A percentile compares a stretch with the other conserved stretches of the same genome.
Conservation (phyloP, 1,140 invertebrate genomes). For the Macrotrachela quadricornifera region DNA sequence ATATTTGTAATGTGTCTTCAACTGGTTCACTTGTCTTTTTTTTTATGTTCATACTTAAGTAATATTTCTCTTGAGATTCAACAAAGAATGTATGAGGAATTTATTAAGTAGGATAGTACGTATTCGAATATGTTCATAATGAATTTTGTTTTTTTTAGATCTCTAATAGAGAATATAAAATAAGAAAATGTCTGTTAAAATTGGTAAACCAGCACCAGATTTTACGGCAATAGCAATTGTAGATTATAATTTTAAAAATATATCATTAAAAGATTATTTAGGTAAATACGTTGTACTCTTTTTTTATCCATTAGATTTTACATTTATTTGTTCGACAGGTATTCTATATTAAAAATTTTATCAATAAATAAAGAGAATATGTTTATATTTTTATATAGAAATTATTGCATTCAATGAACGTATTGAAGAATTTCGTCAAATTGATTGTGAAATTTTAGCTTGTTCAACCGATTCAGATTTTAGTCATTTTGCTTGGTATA, state of each 20-base stretch:
- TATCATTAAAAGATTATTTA: slow-evolving; percentile 60
- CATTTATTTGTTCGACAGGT: slow-evolving; percentile 29
- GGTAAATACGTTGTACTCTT: slow-evolving; percentile 89
- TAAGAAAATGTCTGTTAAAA: neutral
- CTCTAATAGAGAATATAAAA: no score
- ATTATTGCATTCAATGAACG: slow-evolving; percentile 78
- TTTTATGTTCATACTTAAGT: no score
- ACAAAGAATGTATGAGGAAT: no score
- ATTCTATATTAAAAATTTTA: slow-evolving; percentile 9
- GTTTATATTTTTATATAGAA: slow-evolving; percentile 81
- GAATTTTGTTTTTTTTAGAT: neutral
- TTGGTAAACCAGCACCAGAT: slow-evolving; percentile 65
- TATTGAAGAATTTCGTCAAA: slow-evolving; percentile 54
- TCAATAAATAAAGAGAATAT: no score
- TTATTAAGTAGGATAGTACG: neutral
- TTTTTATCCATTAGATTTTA: slow-evolving; percentile 93
- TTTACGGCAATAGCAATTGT: slow-evolving; percentile 71
- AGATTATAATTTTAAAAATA: slow-evolving; percentile 69
- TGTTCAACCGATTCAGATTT: slow-evolving; percentile 75
- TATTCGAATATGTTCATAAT: no score
- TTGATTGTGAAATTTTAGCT: slow-evolving; percentile 59
- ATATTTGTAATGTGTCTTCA: no score
- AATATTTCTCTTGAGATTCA: no score
- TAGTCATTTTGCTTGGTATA: slow-evolving; percentile 62
- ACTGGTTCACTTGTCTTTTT: no score